These are phyloP conservation scores for Turritopsis rubra DNA, from an alignment of 30 jellyfish, hydroid and myxozoan species.

Conservation along the genomic window DNA sequence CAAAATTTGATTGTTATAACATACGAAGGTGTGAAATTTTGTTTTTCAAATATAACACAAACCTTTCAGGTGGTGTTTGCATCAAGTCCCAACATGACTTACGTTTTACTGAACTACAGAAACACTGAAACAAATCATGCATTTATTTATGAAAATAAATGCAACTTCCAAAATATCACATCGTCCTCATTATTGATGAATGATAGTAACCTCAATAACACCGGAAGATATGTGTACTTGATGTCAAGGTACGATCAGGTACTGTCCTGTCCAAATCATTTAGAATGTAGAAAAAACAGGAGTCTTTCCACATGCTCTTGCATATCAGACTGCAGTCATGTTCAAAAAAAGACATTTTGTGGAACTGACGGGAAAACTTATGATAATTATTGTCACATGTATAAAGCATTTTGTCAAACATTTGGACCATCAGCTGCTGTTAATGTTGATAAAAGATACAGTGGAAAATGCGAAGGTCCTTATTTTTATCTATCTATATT, in stretches of 20 bases:
- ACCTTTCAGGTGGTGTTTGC: not conserved
- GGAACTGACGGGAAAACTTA: slow-evolving; percentile 13
- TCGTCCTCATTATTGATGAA: not conserved
- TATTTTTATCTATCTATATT: not conserved
- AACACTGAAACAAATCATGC: not conserved
- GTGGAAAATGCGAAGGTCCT: slow-evolving; percentile 8
- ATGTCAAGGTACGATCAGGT: not conserved
- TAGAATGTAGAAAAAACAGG: not conserved
- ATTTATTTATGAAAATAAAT: not conserved
- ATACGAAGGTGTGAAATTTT: not conserved
- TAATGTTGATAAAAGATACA: not conserved
- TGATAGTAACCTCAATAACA: not conserved
- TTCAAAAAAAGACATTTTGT: not conserved
- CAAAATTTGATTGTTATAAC: not conserved
- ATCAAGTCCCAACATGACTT: not conserved
- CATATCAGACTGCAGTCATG: not conserved
- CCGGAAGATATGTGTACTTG: not conserved
- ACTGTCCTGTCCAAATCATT: not conserved
- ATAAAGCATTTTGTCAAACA: not conserved
- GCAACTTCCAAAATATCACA: not conserved
- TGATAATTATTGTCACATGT: not conserved
- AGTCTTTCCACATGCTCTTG: not conserved
- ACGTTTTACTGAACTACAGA: not conserved
- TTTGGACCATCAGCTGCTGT: not conserved
- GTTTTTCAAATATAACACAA: not conserved